Percentiles rank a stretch among this genome's conserved stretches.
Conservation (phyloP, 2,888 invertebrate species). For the Dasypogon diadema region DNA sequence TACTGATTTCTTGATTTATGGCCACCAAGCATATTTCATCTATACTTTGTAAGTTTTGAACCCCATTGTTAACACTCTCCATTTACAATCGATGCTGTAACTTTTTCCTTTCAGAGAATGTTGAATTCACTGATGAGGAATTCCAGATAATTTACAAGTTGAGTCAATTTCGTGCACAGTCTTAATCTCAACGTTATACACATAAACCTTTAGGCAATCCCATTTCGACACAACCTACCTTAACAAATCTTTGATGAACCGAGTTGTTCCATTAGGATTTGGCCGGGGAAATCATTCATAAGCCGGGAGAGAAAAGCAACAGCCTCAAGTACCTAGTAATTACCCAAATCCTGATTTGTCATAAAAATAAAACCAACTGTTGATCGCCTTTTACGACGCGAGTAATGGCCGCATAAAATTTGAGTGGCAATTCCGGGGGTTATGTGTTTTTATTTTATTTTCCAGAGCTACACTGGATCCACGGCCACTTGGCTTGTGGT, state of each 20-base stretch:
- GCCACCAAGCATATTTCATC: no score
- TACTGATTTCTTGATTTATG: no score
- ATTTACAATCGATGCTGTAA: no score
- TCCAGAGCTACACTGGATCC: constrained; percentile 14
- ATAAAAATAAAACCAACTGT: constrained; percentile 63
- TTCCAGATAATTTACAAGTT: no score
- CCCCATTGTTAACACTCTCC: no score
- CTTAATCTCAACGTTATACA: no score
- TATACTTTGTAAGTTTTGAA: no score
- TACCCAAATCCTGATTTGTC: constrained; percentile 61
- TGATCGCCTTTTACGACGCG: constrained; percentile 66
- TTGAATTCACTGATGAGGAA: no score
- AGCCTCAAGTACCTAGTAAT: constrained; percentile 57
- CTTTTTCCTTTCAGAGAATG: no score
- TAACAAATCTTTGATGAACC: constrained; percentile 27
- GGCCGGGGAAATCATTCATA: not conserved
- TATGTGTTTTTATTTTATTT: constrained; percentile 56
- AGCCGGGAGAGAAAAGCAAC: constrained; percentile 12
- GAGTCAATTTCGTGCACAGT: no score
- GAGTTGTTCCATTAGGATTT: not conserved
- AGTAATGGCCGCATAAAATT: constrained; percentile 68
- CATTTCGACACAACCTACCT: constrained; percentile 4
- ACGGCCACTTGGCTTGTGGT: not conserved
- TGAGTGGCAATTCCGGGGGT: constrained; percentile 62
- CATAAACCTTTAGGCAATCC: no score